Percentiles rank a stretch among this genome's conserved stretches.
phyloP scores from a whole-genome alignment of 2,888 invertebrate genomes.

The Synergus itoensis region DNA sequence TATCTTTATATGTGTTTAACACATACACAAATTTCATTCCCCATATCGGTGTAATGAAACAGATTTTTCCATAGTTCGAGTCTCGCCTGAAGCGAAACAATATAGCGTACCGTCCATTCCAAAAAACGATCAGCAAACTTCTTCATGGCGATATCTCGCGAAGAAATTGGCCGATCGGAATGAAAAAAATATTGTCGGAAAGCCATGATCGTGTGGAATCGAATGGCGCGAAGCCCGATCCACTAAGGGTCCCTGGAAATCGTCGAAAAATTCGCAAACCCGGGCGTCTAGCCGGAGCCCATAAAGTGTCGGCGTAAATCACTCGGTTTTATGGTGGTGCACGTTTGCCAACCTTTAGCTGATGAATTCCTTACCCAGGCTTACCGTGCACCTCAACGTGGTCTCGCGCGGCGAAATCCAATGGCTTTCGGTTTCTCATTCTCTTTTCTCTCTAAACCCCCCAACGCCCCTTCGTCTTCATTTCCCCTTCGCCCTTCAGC shows the following conservation, averaged over 20 bases:
- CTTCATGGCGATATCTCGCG: conserved; percentile 8
- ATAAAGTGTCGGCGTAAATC: conserved; percentile 78
- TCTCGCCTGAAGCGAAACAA: conserved; percentile 29
- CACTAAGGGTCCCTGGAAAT: conserved; percentile 64
- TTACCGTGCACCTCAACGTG: conserved; percentile 51
- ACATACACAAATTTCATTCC: neutral
- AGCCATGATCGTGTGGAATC: conserved; percentile 51
- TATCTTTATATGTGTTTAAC: neutral
- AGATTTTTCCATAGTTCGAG: conserved; percentile 34
- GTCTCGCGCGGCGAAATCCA: conserved; percentile 39
- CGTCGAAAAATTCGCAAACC: conserved; percentile 76
- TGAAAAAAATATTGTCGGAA: conserved; percentile 32
- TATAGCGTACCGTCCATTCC: neutral
- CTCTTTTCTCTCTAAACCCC: conserved; percentile 43
- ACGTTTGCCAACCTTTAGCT: conserved; percentile 77
- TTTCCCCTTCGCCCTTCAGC: conserved; percentile 36
- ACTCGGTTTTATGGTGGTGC: conserved; percentile 77
- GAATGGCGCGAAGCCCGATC: conserved; percentile 53
- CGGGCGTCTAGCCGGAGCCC: conserved; percentile 73
- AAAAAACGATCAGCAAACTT: conserved; percentile 4
- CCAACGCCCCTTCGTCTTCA: conserved; percentile 37
- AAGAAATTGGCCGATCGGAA: conserved; percentile 22
- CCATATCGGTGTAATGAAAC: conserved; percentile 30
- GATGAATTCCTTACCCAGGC: conserved; percentile 76
- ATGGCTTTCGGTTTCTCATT: conserved; percentile 41